Evolutionary conservation across 2,797 vertebrate species (phyloP).

Genomic region (Vespertilio murinus): DNA sequence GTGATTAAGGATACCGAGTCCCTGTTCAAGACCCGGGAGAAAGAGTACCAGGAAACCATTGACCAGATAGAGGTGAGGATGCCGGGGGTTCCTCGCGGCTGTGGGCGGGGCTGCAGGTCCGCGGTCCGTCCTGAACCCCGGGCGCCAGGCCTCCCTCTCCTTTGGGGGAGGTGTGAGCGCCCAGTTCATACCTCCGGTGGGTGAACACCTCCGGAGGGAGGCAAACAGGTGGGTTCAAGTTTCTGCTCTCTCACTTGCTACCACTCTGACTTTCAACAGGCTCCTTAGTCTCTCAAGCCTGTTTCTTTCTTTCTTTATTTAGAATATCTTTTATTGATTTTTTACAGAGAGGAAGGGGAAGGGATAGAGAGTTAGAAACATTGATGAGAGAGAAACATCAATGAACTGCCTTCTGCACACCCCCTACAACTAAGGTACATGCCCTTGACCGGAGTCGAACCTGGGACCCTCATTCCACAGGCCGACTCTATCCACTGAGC

Average conservation of each 20-base stretch:
- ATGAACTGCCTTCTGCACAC: too few species aligned
- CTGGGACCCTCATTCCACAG: too few species aligned
- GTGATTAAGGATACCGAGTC: slow-evolving; percentile 98
- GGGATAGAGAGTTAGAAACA: too few species aligned
- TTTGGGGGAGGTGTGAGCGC: background rate
- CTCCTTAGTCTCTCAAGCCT: background rate
- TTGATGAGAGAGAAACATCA: too few species aligned
- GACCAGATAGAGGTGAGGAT: slow-evolving; percentile 95
- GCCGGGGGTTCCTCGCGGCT: background rate
- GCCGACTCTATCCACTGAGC: too few species aligned
- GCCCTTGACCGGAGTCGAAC: too few species aligned
- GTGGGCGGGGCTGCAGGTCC: background rate
- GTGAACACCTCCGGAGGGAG: background rate
- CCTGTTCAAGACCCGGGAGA: slow-evolving; percentile 96
- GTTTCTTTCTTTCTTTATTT: background rate
- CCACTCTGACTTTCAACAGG: background rate
- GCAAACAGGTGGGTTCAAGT: background rate
- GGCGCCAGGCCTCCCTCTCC: background rate
- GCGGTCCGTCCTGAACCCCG: background rate
- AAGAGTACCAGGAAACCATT: slow-evolving; percentile 98
- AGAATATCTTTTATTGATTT: too few species aligned
- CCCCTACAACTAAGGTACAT: too few species aligned
- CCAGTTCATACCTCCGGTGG: background rate
- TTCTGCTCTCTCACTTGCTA: background rate
- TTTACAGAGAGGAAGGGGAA: too few species aligned